phyloP scores from a whole-genome alignment of 2,113 vertebrate genomes.

The Xerus inauris region DNA sequence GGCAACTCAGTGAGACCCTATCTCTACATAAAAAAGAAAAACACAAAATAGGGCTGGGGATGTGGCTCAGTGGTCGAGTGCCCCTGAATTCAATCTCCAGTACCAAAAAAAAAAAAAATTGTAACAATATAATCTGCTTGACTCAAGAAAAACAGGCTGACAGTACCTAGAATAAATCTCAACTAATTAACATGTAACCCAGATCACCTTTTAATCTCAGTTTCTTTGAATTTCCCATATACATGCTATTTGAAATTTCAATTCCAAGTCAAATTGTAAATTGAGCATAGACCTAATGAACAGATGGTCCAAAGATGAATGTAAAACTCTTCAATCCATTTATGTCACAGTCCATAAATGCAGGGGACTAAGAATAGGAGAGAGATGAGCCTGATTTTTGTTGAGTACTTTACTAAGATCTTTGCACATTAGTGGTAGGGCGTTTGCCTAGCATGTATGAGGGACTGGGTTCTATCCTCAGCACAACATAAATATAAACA shows the following conservation, averaged over 20 bases:
- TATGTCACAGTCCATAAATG: neutral
- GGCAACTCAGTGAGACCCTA: too few relatives aligned
- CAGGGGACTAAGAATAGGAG: neutral
- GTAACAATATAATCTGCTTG: neutral
- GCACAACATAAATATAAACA: too few relatives aligned
- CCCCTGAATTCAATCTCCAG: too few relatives aligned
- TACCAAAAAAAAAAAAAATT: neutral
- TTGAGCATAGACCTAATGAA: neutral
- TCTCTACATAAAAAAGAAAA: too few relatives aligned
- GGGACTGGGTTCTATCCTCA: too few relatives aligned
- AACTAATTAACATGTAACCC: neutral
- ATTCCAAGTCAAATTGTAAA: neutral
- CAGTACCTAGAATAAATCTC: neutral
- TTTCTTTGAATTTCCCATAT: neutral
- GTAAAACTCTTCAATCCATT: neutral
- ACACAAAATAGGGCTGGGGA: too few relatives aligned
- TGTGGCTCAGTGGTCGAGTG: too few relatives aligned
- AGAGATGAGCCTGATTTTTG: neutral
- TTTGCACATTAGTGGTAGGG: too few relatives aligned
- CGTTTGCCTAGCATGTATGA: too few relatives aligned
- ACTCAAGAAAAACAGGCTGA: neutral
- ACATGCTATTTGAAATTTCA: conserved; percentile 4
- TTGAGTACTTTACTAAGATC: neutral
- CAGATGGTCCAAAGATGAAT: neutral
- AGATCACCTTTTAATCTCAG: neutral